These are phyloP conservation scores for Rambutsinella grinnellia DNA, from an alignment of 2,888 invertebrate genomes.

Conservation along the genomic window DNA sequence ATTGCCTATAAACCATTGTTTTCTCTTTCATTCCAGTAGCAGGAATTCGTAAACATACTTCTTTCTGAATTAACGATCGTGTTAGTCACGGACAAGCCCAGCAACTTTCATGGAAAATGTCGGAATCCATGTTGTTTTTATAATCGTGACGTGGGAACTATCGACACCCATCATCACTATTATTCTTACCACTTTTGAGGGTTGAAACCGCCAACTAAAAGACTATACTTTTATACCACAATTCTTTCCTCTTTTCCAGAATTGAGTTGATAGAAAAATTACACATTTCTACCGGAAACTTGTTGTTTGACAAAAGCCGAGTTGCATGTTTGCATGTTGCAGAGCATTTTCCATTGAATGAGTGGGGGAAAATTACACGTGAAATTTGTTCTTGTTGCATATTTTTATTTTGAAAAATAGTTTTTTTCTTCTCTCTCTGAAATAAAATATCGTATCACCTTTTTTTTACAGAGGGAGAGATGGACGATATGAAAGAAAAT, in stretches of 20 bases:
- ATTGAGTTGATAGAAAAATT: too few relatives aligned
- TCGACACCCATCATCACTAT: slow-evolving; percentile 51
- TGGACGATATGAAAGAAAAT: too few relatives aligned
- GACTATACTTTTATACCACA: too few relatives aligned
- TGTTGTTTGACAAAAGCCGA: slow-evolving; percentile 43
- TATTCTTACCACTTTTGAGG: background rate
- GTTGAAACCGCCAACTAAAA: too few relatives aligned
- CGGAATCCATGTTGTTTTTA: slow-evolving; percentile 32
- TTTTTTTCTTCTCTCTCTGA: too few relatives aligned
- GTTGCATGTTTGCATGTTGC: slow-evolving; percentile 23
- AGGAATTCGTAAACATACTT: background rate
- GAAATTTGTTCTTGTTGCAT: too few relatives aligned
- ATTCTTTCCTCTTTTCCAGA: too few relatives aligned
- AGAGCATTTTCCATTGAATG: background rate
- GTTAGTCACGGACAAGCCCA: slow-evolving; percentile 42
- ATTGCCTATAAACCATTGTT: background rate
- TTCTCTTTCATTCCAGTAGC: background rate
- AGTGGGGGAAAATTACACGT: too few relatives aligned
- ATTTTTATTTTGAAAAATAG: too few relatives aligned
- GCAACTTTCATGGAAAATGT: background rate
- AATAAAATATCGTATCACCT: too few relatives aligned
- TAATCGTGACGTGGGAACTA: slow-evolving; percentile 41
- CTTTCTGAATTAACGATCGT: slow-evolving; percentile 17
- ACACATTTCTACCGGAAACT: slow-evolving; percentile 52
- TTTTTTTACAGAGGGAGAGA: too few relatives aligned